Evolutionary conservation across 2,113 vertebrate species (phyloP), one percentile per base, ranked within the genome.

Genomic region (Misgurnus mizolepis): DNA sequence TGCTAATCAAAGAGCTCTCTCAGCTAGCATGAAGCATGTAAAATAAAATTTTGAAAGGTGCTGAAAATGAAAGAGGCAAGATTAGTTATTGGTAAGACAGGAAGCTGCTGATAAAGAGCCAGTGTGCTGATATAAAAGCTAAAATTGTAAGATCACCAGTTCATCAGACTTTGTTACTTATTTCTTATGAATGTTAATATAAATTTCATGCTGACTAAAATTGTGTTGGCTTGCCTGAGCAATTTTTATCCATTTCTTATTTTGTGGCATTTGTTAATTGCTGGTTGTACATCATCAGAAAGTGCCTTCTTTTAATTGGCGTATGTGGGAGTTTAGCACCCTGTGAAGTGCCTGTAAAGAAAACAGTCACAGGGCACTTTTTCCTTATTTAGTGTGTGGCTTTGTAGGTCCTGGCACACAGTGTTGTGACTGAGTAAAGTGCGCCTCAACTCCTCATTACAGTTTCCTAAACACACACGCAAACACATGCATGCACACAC

Each of bases 21-120:
- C 88, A 90, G 82, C 88, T 95, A 94, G 94, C 95, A 90, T 79
- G 84, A 76, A 88, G 93, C 93, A 34, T 34, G 27, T 93, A 93
- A 83, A 53, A 86, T 85, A 86, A 22, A 87, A 80, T 89, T 90
- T 89, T 88, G 88, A 68, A 88, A 86, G 84, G 86, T 80, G 89
- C 89, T 89, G 87, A 88, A 90, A 67, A 43, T 53, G 12, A 79
- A 75, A 70, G 11, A 18, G n/a, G 12, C 12, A 55, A 43, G 14
- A 65, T 87, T 88, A 90, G 91, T 88, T 89, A 90, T 58, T 8
- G 56, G 50, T 40, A 89, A 83, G 80, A 85, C 88, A 90, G 91
- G 89, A 80, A 88, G 87, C 84, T 89, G 83, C 80, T 90, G 90
- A 85, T 83, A 80, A 79, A 82, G 72, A 85, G 40, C 50, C 85